Conservation (phyloP, 2,797 vertebrate species). For the Megalops cyprinoides region DNA sequence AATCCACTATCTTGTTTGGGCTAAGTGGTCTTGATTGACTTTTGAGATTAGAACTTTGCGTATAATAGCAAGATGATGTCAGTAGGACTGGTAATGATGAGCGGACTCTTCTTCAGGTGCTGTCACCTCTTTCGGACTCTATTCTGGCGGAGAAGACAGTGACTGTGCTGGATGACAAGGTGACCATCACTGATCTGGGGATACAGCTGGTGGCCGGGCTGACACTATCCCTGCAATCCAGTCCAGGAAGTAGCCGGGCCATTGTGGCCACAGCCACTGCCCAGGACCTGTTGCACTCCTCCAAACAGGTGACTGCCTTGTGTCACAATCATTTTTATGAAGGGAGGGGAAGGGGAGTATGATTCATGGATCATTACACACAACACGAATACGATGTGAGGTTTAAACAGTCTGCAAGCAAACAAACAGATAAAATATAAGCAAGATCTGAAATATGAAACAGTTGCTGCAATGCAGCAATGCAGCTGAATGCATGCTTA, state of each 20-base stretch:
- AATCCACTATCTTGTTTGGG: too few species aligned
- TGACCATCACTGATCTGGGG: slow-evolving; percentile 89
- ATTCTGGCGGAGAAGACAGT: slow-evolving; percentile 97
- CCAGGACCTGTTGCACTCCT: slow-evolving; percentile 81
- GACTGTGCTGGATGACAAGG: slow-evolving; percentile 89
- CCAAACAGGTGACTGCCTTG: slow-evolving; percentile 84
- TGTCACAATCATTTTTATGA: too few species aligned
- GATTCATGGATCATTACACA: background rate
- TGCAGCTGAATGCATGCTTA: too few species aligned
- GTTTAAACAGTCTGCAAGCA: too few species aligned
- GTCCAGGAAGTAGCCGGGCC: slow-evolving; percentile 80
- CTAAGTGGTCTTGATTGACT: too few species aligned
- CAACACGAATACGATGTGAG: background rate
- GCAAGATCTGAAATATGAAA: too few species aligned
- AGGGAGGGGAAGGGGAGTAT: background rate
- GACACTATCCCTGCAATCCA: slow-evolving; percentile 80
- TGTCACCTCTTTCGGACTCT: slow-evolving; percentile 92
- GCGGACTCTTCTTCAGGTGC: slow-evolving; percentile 81
- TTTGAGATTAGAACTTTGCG: too few species aligned
- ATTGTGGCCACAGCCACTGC: slow-evolving; percentile 82
- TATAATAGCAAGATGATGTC: too few species aligned
- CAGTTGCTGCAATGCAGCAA: too few species aligned
- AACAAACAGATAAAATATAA: too few species aligned
- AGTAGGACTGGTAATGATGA: too few species aligned
- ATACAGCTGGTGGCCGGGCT: slow-evolving; percentile 88